Evolutionary conservation across 1,140 invertebrate species (phyloP).

Genomic region (Cotesia typhae): DNA sequence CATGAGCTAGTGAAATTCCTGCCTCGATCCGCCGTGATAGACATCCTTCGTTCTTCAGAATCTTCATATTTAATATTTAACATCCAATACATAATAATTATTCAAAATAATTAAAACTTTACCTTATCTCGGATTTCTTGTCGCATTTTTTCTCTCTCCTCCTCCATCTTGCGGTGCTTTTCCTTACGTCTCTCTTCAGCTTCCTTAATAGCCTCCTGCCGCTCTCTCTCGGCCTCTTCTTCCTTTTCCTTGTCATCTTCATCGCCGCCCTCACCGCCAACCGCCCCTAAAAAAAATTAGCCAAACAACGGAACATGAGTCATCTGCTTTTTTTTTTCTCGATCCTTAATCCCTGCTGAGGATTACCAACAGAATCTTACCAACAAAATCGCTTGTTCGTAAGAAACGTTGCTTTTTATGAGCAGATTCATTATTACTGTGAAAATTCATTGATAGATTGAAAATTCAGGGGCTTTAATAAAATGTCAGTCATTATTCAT

Average conservation of each 20-base stretch:
- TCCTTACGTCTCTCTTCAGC: slow-evolving; percentile 95
- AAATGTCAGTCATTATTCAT: too few species aligned
- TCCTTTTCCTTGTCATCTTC: slow-evolving; percentile 93
- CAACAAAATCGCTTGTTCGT: background rate
- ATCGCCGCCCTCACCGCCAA: slow-evolving; percentile 89
- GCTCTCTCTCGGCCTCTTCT: slow-evolving; percentile 93
- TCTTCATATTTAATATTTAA: too few species aligned
- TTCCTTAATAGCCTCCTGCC: slow-evolving; percentile 91
- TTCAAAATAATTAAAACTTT: slow-evolving; percentile 44
- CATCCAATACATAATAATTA: too few species aligned
- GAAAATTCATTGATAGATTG: too few species aligned
- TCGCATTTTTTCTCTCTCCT: slow-evolving; percentile 96
- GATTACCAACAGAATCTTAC: background rate
- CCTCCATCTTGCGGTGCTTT: slow-evolving; percentile 98
- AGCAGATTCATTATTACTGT: too few species aligned
- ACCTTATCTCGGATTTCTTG: slow-evolving; percentile 98
- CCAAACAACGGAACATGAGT: slow-evolving; percentile 19
- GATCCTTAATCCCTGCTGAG: background rate
- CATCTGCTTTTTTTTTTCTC: background rate
- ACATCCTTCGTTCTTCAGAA: too few species aligned
- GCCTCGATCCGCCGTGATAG: too few species aligned
- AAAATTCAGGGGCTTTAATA: too few species aligned
- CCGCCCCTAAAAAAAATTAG: slow-evolving; percentile 73
- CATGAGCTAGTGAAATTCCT: background rate
- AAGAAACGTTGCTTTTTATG: too few species aligned